These are phyloP conservation scores for Drosophila neocordata DNA, from an alignment of 1,140 invertebrate genomes.

Conservation along the genomic window DNA sequence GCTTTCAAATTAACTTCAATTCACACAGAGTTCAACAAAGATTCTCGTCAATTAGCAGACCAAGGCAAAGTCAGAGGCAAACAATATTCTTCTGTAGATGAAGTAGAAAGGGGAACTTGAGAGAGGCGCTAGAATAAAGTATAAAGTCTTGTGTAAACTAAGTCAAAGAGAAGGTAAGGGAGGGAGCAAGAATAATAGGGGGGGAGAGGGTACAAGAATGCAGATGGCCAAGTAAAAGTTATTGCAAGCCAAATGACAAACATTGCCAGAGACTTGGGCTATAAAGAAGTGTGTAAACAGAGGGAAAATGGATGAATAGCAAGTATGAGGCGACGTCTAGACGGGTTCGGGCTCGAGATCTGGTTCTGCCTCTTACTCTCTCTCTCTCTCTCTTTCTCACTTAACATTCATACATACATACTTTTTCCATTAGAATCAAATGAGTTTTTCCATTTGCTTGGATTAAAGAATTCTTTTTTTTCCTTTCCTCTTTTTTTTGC, in stretches of 20 bases:
- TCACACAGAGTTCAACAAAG: conserved; percentile 45
- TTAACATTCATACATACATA: no score
- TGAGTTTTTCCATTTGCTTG: conserved; percentile 1
- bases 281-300: conserved; percentile 61
- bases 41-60: conserved; percentile 65
- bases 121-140: conserved; percentile 50
- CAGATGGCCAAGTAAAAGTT: conserved; percentile 72
- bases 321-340: conserved; percentile 43
- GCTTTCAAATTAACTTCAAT: conserved; percentile 73
- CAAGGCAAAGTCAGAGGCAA: conserved; percentile 11
- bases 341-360: conserved; percentile 23
- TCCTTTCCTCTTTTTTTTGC: conserved; percentile 1
- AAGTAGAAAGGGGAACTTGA: no score
- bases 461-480: background rate
- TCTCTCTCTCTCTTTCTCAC: background rate
- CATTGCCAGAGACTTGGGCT: conserved; percentile 43
- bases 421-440: background rate
- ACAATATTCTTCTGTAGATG: background rate
- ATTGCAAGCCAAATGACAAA: conserved; percentile 78
- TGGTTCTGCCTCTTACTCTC: conserved; percentile 1
- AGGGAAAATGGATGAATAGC: conserved; percentile 3
- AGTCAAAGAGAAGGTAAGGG: background rate
- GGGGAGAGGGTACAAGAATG: conserved; percentile 17
- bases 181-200: no score
- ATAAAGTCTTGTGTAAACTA: conserved; percentile 69